phyloP scores from a whole-genome alignment of 2,113 vertebrate species.

The Tupaia tana region DNA sequence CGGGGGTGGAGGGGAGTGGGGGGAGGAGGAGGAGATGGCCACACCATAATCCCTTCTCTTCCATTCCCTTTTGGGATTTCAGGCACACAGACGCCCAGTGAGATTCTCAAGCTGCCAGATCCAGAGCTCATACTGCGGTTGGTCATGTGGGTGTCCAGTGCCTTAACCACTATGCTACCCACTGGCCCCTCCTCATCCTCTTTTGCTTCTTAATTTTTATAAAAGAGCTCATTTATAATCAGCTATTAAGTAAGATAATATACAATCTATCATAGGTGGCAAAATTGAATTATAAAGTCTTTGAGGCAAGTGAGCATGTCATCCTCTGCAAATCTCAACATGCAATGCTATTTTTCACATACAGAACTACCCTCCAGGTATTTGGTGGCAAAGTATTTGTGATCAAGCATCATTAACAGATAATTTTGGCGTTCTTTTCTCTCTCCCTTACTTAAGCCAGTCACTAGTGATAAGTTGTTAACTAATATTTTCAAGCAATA shows the following conservation, averaged over 20 bases:
- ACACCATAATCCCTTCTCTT: too few species aligned
- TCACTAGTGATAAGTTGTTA: neutral
- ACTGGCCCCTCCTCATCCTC: neutral
- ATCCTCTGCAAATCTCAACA: slow-evolving; percentile 1
- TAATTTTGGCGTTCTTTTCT: neutral
- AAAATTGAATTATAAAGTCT: neutral
- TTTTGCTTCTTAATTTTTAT: neutral
- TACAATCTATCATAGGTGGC: neutral
- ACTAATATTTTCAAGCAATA: neutral
- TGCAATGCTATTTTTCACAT: neutral
- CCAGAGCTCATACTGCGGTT: too few species aligned
- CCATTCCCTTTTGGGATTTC: too few species aligned
- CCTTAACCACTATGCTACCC: too few species aligned
- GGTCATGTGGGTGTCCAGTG: too few species aligned
- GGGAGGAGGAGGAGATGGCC: too few species aligned
- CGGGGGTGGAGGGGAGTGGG: too few species aligned
- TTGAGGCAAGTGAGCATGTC: neutral
- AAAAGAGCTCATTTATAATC: neutral
- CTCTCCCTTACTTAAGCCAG: neutral
- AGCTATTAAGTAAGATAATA: neutral
- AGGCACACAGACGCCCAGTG: too few species aligned
- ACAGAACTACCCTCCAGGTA: neutral
- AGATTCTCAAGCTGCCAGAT: too few species aligned
- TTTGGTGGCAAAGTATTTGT: neutral
- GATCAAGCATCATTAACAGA: neutral